Evolutionary conservation across 2,888 invertebrate species (phyloP).

Genomic region (Bimastos eiseni): DNA sequence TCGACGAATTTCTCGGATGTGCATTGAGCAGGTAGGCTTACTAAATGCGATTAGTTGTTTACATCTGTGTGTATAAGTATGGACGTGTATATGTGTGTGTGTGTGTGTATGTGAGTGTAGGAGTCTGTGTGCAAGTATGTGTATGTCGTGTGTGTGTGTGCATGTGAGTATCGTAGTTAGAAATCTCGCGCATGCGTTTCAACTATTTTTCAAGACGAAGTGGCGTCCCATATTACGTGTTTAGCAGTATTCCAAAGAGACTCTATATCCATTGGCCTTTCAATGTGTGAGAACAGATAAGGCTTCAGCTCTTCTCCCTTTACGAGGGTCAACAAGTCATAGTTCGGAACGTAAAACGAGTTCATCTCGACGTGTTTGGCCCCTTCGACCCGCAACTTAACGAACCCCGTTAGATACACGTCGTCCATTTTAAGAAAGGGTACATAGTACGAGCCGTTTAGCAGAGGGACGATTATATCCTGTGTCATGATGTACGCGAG

Average conservation of each 20-base stretch:
- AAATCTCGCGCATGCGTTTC: neutral
- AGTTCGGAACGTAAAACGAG: neutral
- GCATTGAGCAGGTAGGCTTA: too few relatives aligned
- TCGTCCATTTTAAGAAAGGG: conserved; percentile 7
- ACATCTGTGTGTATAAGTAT: too few relatives aligned
- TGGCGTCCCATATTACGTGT: neutral
- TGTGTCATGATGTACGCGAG: neutral
- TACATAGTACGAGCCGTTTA: neutral
- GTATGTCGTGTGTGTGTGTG: too few relatives aligned
- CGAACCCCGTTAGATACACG: conserved; percentile 13
- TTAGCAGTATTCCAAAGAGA: neutral
- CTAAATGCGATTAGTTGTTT: too few relatives aligned
- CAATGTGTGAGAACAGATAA: neutral
- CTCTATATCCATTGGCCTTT: neutral
- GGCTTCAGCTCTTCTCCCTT: neutral
- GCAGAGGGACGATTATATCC: neutral
- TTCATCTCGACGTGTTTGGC: conserved; percentile 5
- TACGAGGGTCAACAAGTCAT: neutral
- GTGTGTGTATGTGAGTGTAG: neutral
- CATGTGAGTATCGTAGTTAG: neutral
- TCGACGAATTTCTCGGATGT: too few relatives aligned
- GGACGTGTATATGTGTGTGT: too few relatives aligned
- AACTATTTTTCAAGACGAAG: neutral
- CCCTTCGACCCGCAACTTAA: neutral
- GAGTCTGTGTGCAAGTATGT: neutral